Evolutionary conservation across 2,888 invertebrate genomes (phyloP), one percentile per base, ranked within the genome.

Genomic region (Elysia crispata): DNA sequence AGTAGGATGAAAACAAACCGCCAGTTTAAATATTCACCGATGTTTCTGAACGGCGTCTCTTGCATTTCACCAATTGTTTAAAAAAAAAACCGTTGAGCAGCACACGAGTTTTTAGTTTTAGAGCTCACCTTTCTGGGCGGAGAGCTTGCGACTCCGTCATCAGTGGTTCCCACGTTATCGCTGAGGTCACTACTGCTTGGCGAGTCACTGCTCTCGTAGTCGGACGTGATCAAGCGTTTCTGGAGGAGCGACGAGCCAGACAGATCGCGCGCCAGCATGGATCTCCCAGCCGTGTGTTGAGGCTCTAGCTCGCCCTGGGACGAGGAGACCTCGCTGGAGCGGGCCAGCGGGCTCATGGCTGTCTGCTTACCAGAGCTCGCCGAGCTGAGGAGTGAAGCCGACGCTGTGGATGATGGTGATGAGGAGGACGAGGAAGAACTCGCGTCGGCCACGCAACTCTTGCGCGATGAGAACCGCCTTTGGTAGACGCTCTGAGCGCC

Each of bases 151-250:
- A 81, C 73, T 3, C 41, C 41, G 50, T 86, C 84, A 25, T 89
- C 89, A 66, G 87, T 86, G 15, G 87, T 84, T 30, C 83, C 84
- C 33, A 90, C 86, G 83, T 89, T 87, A 83, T 91, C 92, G 85
- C 91, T 91, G 81, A 91, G 90, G 81, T 92, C 92, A 86, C 92
- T 92, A 77, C 91, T 92, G 85, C 91, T 92, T 13, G 92, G 92
- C 3, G 92, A 93, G 85, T 93, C 93, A 81, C 91, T 92, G 85
- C 92, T 92, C 85, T 93, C 93, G 83, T 91, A 91, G 84, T 91
- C 91, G 30, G 91, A 91, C 20, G 91, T 91, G 60, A 91, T 87
- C 82, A 90, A 88, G 72, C 88, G 81, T 73, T 90, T 86, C 74
- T 86, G 85, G 70, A 87, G 85, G 72, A 80, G 31, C 3, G 64